Base-by-base conservation (phyloP, 2,888 invertebrate genomes). In the Thalpophila matura region DNA sequence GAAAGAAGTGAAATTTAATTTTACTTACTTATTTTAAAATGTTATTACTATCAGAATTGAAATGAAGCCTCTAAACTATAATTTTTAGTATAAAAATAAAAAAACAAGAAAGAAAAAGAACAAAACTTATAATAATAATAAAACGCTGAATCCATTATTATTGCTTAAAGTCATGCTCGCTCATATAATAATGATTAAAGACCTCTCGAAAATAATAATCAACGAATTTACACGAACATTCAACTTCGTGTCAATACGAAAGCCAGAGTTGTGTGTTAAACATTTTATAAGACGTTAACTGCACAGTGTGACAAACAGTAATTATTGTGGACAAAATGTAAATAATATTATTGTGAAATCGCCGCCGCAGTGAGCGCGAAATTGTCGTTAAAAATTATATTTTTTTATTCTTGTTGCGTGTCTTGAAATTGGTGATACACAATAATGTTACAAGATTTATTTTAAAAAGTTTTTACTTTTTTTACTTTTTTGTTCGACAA, bases 241-340 rank as follows among this genome's bases (percentile, higher is more conserved):
- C 71, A 76, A 76, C 74, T 77, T 80, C 54, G 69, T 79, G 79
- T 65, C 82, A 81, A 69, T 77, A 55, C 49, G 22, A 65, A 68
- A 73, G 35, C 26, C 50, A 57, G 62, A 60, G 68, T 77, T 74
- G 72, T 82, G 66, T 77, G 77, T 82, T 75, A 72, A 74, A 73
- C 58, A 76, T 79, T 84, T 84, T 86, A 86, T 80, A 57, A 56
- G 77, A 79, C 78, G 37, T 62, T 53, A 47, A 56, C 51, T 49
- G 59, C 71, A 65, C 81, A 70, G 74, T 81, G 80, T 75, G 81
- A 83, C 79, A 80, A 82, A 77, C 76, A 70, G 79, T 83, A 85
- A 85, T 85, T 82, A 86, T 80, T 69, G 49, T 54, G 79, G 63
- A 79, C 74, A 78, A 84, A 81, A 82, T 80, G 70, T 79, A 76